A percentile compares a stretch with the other conserved stretches of the same genome.
phyloP scores from a whole-genome alignment of 2,888 invertebrate genomes.

The Blera fallax region DNA sequence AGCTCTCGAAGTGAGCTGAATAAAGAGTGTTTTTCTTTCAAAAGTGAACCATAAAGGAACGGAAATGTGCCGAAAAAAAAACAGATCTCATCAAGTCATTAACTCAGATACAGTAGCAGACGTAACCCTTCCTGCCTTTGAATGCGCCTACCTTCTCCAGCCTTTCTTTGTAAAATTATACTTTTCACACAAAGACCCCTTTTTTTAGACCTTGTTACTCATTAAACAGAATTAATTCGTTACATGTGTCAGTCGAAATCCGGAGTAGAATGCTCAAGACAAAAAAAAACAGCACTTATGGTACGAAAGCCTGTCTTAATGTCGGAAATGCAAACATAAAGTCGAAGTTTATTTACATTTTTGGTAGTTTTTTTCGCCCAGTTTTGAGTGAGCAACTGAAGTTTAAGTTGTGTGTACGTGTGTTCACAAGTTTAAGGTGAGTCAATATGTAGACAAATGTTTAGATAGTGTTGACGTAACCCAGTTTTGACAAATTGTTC shows the following conservation, averaged over 20 bases:
- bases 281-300: neutral
- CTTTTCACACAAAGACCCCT: neutral
- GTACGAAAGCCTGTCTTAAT: constrained; percentile 3
- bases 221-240: constrained; percentile 34
- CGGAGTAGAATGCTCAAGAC: neutral
- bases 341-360: constrained; percentile 10
- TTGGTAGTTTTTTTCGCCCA: constrained; percentile 11
- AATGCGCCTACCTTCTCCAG: neutral
- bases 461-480: constrained; percentile 29
- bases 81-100: constrained; percentile 27
- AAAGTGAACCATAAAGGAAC: constrained; percentile 18
- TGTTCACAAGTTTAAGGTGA: constrained; percentile 29
- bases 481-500: constrained; percentile 14
- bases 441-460: constrained; percentile 14
- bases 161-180: neutral
- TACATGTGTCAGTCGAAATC: constrained; percentile 6
- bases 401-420: too few species aligned
- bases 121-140: neutral
- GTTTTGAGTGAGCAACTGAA: neutral
- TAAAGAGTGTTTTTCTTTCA: neutral
- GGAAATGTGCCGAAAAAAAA: constrained; percentile 35
- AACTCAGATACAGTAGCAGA: constrained; percentile 19
- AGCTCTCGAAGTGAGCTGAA: neutral
- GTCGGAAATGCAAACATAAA: constrained; percentile 27
- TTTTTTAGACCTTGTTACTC: constrained; percentile 19